Evolutionary conservation across 2,888 invertebrate species (phyloP), one percentile per base, ranked within the genome.

Genomic region (Callinectes sapidus): DNA sequence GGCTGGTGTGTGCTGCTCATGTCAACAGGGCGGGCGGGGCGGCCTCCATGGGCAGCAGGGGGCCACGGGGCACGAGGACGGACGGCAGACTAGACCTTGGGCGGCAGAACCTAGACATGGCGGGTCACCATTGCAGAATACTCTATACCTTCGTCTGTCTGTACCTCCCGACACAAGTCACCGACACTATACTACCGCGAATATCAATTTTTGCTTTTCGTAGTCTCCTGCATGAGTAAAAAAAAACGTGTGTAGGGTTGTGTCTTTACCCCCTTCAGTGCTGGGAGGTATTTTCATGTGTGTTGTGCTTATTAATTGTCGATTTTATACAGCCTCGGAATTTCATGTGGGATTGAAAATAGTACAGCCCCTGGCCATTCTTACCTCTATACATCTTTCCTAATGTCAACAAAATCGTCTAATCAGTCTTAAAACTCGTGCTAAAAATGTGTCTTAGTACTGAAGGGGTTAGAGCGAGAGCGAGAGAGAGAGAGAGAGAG

Each of bases 401-500:
- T n/a, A n/a, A n/a, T n/a, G n/a, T n/a, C n/a, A n/a, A n/a, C n/a
- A n/a, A n/a, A n/a, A n/a, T n/a, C n/a, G n/a, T n/a, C n/a, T n/a
- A n/a, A n/a, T n/a, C n/a, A n/a, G n/a, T n/a, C n/a, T n/a, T n/a
- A n/a, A n/a, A n/a, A n/a, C n/a, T n/a, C n/a, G n/a, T n/a, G n/a
- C n/a, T n/a, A n/a, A n/a, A n/a, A n/a, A n/a, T n/a, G n/a, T n/a
- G n/a, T n/a, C n/a, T n/a, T n/a, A n/a, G n/a, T n/a, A n/a, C n/a
- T n/a, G n/a, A n/a, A n/a, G n/a, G n/a, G n/a, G n/a, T n/a, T n/a
- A n/a, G 28, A 28, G 35, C 0, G 81, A 81, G 81, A 81, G 81
- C 35, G 81, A 81, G 81, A 81, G 81, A 81, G 81, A 71, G 81
- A 81, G 81, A 81, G 81, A 81, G 81, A 81, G 81, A 81, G 81